These are phyloP conservation scores for Ammodytes marinus DNA, from an alignment of 2,113 vertebrate genomes.

Conservation along the genomic window DNA sequence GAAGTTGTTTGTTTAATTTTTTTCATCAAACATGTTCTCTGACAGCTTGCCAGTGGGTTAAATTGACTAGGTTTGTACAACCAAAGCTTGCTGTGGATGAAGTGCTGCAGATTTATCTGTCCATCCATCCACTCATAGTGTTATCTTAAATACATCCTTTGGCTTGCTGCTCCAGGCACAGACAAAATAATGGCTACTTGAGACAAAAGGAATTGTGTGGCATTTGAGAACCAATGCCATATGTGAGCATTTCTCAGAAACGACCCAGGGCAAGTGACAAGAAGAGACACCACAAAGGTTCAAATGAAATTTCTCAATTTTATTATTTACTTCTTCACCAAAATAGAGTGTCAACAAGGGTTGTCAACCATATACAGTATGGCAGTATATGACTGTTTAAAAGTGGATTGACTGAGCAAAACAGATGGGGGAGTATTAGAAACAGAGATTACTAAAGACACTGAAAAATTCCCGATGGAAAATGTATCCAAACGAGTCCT, in stretches of 20 bases:
- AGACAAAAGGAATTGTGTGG: neutral
- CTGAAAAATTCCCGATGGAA: conserved; percentile 42
- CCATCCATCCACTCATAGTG: neutral
- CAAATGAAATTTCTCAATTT: neutral
- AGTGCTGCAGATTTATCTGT: conserved; percentile 14
- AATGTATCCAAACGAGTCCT: conserved; percentile 16
- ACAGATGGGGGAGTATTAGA: conserved; percentile 4
- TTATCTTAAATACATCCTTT: conserved; percentile 36
- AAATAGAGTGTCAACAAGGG: neutral
- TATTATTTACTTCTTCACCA: neutral
- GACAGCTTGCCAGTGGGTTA: neutral
- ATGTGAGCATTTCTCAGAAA: conserved; percentile 13
- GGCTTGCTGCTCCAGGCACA: conserved; percentile 22
- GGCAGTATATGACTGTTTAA: neutral
- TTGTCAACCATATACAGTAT: neutral
- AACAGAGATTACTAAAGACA: conserved; percentile 18
- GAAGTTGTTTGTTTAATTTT: neutral
- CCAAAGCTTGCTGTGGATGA: conserved; percentile 26
- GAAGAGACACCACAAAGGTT: neutral
- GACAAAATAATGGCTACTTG: conserved; percentile 24
- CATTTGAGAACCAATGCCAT: neutral
- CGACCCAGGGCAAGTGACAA: neutral
- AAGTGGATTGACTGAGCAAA: neutral
- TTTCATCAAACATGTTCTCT: conserved; percentile 1
- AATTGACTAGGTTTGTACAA: conserved; percentile 18